These are phyloP conservation scores for Labeo calbasu DNA, from an alignment of 2,797 vertebrate species.

Conservation along the genomic window DNA sequence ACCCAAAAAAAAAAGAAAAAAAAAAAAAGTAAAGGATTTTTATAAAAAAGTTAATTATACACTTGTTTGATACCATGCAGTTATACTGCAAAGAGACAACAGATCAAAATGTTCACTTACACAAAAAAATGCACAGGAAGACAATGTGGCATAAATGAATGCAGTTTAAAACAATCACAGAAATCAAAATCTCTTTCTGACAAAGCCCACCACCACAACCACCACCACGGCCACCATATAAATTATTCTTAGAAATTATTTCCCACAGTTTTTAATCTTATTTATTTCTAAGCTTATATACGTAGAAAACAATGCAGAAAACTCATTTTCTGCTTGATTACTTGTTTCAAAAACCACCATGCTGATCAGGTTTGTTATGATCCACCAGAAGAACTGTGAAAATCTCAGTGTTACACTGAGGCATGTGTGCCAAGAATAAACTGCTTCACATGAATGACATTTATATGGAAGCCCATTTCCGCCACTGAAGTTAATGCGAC, in stretches of 20 bases:
- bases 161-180: not conserved
- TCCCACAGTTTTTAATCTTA: not conserved
- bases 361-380: conserved; percentile 6
- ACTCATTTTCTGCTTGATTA: not conserved
- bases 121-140: not conserved
- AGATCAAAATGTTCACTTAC: not conserved
- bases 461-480: too few species aligned
- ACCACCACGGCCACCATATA: not conserved
- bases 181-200: not conserved
- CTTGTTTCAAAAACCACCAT: not conserved
- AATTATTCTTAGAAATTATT: not conserved
- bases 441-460: not conserved
- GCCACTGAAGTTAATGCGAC: too few species aligned
- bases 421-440: conserved; percentile 24
- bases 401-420: conserved; percentile 8
- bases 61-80: not conserved
- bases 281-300: not conserved
- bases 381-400: not conserved
- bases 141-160: not conserved
- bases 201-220: conserved; percentile 56
- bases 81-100: conserved; percentile 2
- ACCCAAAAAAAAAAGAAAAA: not conserved
- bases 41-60: not conserved
- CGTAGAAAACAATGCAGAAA: not conserved
- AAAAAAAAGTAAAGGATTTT: not conserved